Evolutionary conservation across 2,113 vertebrate species (phyloP), one percentile per base, ranked within the genome.

Genomic region (Euleptes europaea): DNA sequence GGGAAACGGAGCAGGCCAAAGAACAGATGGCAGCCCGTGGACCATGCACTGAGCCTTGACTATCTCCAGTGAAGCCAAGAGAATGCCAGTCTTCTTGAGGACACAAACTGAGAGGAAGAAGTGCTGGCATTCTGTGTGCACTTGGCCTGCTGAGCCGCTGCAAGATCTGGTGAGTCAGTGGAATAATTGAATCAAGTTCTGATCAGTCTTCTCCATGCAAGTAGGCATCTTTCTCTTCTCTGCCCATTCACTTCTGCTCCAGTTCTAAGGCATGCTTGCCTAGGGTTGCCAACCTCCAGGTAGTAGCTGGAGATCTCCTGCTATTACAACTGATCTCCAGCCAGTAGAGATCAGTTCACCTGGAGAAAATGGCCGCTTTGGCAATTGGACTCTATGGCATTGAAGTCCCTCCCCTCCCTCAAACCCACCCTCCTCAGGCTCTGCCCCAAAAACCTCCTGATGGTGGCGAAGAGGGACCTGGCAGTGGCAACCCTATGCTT

Each of bases 51-150:
- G 78, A 40, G 54, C 60, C 65, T 47, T 33, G 0, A 0, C 1
- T 1, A 31, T 26, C 3, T 51, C 54, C 44, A 60, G 31, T 12
- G 0, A 0, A 33, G 10, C 72, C 72, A 13, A 9, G 47, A 40
- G 33, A 42, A 76, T 54, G 73, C 82, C 51, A 5, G 12, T 81
- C 77, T 75, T 40, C 76, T 7, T 5, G 11, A 7, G 35, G 76
- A 0, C 10, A 4, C 54, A 72, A 35, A 84, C 42, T 15, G 44
- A 1, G 60, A 67, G 38, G 51, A 33, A 57, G 5, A 57, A 21
- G 54, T 0, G 0, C 0, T 49, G 1, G 11, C 1, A 0, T 33
- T 31, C 40, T 0, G 33, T 49, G 47, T 63, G 44, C 40, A 47
- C 9, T 73, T 65, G 66, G 67, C 67, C 21, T 8, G 10, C 17